phyloP scores from a whole-genome alignment of 2,113 vertebrate species.

The Tachysurus fulvidraco region DNA sequence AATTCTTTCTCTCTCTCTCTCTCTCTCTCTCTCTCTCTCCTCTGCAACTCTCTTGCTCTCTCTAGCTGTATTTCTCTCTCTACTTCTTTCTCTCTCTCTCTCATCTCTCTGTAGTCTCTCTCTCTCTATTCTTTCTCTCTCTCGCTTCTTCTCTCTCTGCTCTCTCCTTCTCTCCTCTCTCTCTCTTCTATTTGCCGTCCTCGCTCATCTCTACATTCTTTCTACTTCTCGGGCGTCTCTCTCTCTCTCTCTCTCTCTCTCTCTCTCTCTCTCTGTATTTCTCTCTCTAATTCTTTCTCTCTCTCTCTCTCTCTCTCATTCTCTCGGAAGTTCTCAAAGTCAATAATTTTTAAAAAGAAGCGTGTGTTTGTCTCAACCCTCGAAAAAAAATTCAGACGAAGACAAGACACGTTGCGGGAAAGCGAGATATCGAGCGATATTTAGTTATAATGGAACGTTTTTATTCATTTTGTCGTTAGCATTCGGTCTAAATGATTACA shows the following conservation, averaged over 20 bases:
- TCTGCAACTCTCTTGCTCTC: no score
- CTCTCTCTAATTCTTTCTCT: neutral
- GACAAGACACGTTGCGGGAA: slow-evolving; percentile 27
- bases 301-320: neutral
- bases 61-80: neutral
- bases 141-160: no score
- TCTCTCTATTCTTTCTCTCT: no score
- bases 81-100: neutral
- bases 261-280: neutral
- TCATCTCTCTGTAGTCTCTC: neutral
- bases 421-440: slow-evolving; percentile 52
- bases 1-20: neutral
- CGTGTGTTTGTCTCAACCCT: neutral
- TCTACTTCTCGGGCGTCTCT: no score
- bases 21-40: neutral
- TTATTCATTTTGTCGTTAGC: slow-evolving; percentile 68
- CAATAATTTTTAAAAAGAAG: neutral
- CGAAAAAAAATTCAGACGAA: slow-evolving; percentile 4
- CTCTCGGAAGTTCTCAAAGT: slow-evolving; percentile 9
- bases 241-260: no score
- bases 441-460: slow-evolving; percentile 68
- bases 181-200: no score
- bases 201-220: no score
- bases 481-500: slow-evolving; percentile 76
- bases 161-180: neutral